Conservation (phyloP, 2,797 vertebrate species). For the Pangasius djambal region DNA sequence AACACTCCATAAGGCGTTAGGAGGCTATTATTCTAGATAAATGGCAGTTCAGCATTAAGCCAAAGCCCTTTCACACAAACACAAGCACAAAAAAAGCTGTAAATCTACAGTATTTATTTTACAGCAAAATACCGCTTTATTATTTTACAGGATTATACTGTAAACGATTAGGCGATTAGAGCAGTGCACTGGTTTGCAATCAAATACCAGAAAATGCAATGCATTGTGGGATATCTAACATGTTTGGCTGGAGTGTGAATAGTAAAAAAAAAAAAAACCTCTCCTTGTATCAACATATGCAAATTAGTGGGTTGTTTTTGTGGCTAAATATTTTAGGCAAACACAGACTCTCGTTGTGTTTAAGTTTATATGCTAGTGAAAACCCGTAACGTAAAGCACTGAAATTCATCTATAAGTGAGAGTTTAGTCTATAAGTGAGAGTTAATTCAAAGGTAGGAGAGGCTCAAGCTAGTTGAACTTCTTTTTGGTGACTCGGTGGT, state of each 20-base stretch:
- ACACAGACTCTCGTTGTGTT: not conserved
- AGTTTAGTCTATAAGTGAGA: not conserved
- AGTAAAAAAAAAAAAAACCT: not conserved
- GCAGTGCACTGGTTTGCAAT: not conserved
- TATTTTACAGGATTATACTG: not conserved
- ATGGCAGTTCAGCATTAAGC: not conserved
- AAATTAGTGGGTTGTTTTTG: not conserved
- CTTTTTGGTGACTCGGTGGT: not conserved
- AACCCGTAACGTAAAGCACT: not conserved
- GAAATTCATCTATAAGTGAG: not conserved
- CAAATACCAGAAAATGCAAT: not conserved
- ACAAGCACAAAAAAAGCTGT: not conserved
- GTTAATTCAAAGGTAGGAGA: not conserved
- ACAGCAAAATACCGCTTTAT: not conserved
- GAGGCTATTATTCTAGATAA: constrained; percentile 2
- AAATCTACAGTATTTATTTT: not conserved
- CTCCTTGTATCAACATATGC: not conserved
- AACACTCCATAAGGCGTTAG: constrained; percentile 15
- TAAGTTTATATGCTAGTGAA: not conserved
- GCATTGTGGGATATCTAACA: not conserved
- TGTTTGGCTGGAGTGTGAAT: not conserved
- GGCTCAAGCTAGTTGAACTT: not conserved
- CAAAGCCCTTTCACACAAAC: not conserved
- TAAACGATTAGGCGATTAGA: not conserved
- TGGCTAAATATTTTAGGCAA: not conserved